Evolutionary conservation across 2,113 vertebrate species (phyloP).

Genomic region (Mesembrinibis cayennensis): DNA sequence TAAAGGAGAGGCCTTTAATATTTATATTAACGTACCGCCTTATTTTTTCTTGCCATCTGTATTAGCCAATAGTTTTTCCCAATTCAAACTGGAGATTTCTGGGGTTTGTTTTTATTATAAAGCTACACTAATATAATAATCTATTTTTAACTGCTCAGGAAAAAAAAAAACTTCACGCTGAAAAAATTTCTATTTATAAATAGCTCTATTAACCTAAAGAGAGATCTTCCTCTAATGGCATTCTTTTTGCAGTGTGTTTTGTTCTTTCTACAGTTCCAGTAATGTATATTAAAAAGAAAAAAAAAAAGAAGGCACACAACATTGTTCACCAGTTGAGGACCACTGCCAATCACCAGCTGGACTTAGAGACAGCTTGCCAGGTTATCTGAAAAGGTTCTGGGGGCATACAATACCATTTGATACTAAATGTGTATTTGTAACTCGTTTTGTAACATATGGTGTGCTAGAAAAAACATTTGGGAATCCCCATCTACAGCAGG

Average conservation of each 20-base stretch:
- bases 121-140: not conserved
- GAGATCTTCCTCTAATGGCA: not conserved
- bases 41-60: not conserved
- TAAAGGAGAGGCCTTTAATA: not conserved
- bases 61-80: not conserved
- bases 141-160: not conserved
- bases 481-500: not conserved
- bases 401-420: not conserved
- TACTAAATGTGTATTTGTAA: not conserved
- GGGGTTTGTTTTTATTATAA: not conserved
- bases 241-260: not conserved
- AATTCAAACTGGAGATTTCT: not conserved
- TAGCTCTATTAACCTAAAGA: not conserved
- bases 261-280: not conserved
- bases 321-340: not conserved
- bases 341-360: not conserved
- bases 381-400: not conserved
- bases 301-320: not conserved
- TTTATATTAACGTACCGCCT: not conserved
- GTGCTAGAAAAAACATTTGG: not conserved
- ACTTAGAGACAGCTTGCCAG: not conserved
- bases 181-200: not conserved
- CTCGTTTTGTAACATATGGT: not conserved
- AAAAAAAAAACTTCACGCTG: not conserved
- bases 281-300: no score